A percentile compares a stretch with the other conserved stretches of the same genome.
These are phyloP conservation scores for Phrynosoma platyrhinos DNA, from an alignment of 2,113 vertebrate species.

Conservation along the genomic window DNA sequence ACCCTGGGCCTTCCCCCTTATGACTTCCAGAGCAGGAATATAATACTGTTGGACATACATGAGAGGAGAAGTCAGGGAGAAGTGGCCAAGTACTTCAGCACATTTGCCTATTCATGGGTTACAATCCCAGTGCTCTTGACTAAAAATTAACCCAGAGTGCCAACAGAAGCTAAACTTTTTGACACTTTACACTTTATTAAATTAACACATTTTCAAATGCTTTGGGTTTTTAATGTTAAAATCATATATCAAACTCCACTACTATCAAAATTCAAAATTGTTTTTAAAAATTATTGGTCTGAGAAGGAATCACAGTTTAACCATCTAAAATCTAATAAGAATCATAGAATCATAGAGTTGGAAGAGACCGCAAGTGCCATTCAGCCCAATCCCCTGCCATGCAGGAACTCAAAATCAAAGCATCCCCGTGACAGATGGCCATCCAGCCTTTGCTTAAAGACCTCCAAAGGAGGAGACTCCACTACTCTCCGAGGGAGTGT, in stretches of 20 bases:
- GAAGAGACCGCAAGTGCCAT: too few species aligned
- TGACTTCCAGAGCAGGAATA: not conserved
- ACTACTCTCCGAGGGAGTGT: too few species aligned
- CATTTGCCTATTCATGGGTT: not conserved
- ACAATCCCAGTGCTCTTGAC: not conserved
- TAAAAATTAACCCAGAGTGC: not conserved
- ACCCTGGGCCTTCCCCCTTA: too few species aligned
- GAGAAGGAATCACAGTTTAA: slow-evolving; percentile 6
- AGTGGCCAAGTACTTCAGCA: not conserved
- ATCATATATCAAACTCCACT: not conserved
- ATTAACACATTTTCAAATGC: not conserved
- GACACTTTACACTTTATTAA: not conserved
- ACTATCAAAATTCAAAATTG: not conserved
- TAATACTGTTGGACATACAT: too few species aligned
- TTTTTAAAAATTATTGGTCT: not conserved
- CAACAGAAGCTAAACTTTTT: not conserved
- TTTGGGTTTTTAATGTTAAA: not conserved
- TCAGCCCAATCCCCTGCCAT: too few species aligned
- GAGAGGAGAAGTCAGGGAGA: too few species aligned
- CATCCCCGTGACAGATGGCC: too few species aligned
- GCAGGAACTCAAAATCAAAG: too few species aligned
- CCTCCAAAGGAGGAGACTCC: too few species aligned
- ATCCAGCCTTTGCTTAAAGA: too few species aligned
- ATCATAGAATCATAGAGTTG: too few species aligned
- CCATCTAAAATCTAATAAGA: not conserved